Conservation (phyloP, 2,797 vertebrate genomes). For the Enteromius unitaeniatus region DNA sequence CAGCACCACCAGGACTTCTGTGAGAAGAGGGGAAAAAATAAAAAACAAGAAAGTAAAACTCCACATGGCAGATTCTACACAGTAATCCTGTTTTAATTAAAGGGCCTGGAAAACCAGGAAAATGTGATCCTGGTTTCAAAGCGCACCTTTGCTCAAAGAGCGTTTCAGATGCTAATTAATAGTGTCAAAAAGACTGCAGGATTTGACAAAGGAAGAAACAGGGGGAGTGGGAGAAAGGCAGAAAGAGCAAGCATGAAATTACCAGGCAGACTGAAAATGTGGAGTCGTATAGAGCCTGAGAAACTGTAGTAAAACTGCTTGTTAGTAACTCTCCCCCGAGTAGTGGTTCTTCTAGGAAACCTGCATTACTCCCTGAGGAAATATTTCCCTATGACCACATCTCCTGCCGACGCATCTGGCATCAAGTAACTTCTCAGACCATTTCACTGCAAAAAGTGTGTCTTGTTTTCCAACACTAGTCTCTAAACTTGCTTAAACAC, state of each 20-base stretch:
- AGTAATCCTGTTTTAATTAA: conserved; percentile 58
- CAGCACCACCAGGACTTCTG: not conserved
- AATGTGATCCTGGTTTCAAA: conserved; percentile 33
- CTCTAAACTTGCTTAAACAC: not conserved
- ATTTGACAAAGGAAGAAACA: conserved; percentile 5
- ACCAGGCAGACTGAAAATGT: not conserved
- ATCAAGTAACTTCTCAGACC: not conserved
- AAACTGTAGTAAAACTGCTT: not conserved
- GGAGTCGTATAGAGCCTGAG: not conserved
- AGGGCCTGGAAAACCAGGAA: conserved; percentile 1
- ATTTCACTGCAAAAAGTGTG: not conserved
- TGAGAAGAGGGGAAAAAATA: not conserved
- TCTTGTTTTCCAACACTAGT: not conserved
- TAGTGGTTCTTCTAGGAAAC: not conserved
- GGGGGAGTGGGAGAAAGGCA: not conserved
- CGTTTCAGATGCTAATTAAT: conserved; percentile 39
- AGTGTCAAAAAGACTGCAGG: not conserved
- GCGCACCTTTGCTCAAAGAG: conserved; percentile 1
- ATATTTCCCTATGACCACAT: conserved; percentile 3
- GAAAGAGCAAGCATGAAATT: not conserved
- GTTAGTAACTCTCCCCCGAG: not conserved
- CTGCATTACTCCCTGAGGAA: not conserved
- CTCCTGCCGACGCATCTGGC: not conserved
- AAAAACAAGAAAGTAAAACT: conserved; percentile 4
- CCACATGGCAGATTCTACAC: not conserved